Conservation (phyloP, 1,140 invertebrate species). For the Bombus difficillimus region DNA sequence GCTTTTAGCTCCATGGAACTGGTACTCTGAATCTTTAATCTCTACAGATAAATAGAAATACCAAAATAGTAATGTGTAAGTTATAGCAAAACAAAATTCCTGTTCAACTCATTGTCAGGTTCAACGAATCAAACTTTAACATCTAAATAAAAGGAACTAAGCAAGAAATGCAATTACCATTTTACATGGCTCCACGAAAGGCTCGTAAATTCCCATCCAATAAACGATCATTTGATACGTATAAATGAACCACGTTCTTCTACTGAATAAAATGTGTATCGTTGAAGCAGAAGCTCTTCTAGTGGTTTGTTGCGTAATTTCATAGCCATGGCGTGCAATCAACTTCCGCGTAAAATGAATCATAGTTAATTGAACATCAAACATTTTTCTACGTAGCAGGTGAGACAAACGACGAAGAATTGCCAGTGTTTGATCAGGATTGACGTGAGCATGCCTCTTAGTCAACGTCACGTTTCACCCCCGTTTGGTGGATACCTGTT, state of each 20-base stretch:
- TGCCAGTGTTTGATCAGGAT: not conserved
- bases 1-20: not conserved
- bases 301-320: not conserved
- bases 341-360: constrained; percentile 1
- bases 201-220: not conserved
- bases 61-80: not conserved
- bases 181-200: too few relatives aligned
- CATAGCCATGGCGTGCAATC: not conserved
- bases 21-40: not conserved
- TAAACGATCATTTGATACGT: not conserved
- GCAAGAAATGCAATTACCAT: not conserved
- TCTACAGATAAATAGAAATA: too few relatives aligned
- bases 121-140: too few relatives aligned
- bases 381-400: not conserved
- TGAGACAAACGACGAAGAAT: not conserved
- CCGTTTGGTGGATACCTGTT: too few relatives aligned
- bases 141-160: not conserved
- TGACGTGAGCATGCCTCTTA: not conserved
- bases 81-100: not conserved
- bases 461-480: constrained; percentile 6
- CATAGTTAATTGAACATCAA: constrained; percentile 13
- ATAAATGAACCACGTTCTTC: not conserved
- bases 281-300: not conserved
- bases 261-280: not conserved
- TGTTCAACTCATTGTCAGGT: too few relatives aligned